These are phyloP conservation scores for Poeciliopsis occidentalis DNA, from an alignment of 2,113 vertebrate species.

Conservation along the genomic window DNA sequence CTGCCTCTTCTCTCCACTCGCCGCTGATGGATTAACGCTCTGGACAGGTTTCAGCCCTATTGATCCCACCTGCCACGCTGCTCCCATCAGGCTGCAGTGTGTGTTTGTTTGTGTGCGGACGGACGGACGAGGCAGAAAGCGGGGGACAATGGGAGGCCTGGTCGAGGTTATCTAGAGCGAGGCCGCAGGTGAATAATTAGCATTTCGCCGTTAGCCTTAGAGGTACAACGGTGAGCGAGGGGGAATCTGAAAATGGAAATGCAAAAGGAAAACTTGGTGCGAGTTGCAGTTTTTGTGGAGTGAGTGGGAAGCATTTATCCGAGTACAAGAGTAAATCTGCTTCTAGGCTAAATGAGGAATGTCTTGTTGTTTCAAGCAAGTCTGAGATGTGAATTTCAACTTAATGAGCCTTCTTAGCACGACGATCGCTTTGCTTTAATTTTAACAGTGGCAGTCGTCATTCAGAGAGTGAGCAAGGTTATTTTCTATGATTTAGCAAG, in stretches of 20 bases:
- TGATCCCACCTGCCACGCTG: slow-evolving; percentile 72
- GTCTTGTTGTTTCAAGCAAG: slow-evolving; percentile 38
- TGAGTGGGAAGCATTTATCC: slow-evolving; percentile 22
- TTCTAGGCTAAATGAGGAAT: slow-evolving; percentile 16
- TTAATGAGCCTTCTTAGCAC: slow-evolving; percentile 29
- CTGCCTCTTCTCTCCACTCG: slow-evolving; percentile 58
- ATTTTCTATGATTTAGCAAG: neutral
- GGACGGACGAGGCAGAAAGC: neutral
- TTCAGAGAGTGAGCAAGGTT: neutral
- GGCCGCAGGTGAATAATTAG: slow-evolving; percentile 23
- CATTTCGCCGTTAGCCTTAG: neutral
- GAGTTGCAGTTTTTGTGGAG: slow-evolving; percentile 15
- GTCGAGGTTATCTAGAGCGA: neutral
- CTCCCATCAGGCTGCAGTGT: slow-evolving; percentile 46
- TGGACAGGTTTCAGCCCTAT: slow-evolving; percentile 74
- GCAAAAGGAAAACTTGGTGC: slow-evolving; percentile 6
- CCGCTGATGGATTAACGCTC: slow-evolving; percentile 72
- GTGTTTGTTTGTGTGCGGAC: neutral
- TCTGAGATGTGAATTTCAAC: slow-evolving; percentile 9
- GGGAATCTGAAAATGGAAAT: neutral
- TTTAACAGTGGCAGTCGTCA: neutral
- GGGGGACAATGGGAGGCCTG: neutral
- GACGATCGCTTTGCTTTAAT: slow-evolving; percentile 19
- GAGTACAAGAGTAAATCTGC: slow-evolving; percentile 33
- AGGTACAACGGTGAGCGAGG: neutral